Evolutionary conservation across 2,888 invertebrate genomes (phyloP).

Genomic region (Hydriomena furcata): DNA sequence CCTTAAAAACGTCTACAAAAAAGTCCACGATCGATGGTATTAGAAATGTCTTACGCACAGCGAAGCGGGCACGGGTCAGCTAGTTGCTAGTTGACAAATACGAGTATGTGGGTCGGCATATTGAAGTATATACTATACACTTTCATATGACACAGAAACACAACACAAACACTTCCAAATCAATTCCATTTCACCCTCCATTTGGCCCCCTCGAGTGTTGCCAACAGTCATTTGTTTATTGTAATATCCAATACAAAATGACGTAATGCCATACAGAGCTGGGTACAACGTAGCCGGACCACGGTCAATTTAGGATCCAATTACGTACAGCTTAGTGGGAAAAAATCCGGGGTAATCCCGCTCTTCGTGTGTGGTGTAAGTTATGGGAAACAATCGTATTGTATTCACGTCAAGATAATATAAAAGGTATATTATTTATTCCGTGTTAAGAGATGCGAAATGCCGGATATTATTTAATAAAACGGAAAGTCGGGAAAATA

Average conservation of each 20-base stretch:
- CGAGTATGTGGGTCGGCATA: neutral
- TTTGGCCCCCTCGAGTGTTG: constrained; percentile 15
- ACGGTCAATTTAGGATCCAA: constrained; percentile 82
- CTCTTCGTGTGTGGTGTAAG: constrained; percentile 49
- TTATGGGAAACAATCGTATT: constrained; percentile 20
- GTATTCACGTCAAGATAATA: neutral
- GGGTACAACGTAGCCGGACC: constrained; percentile 44
- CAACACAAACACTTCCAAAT: constrained; percentile 16
- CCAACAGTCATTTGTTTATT: constrained; percentile 35
- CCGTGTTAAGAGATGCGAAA: too few relatives aligned
- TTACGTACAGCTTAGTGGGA: constrained; percentile 80
- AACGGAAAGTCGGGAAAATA: too few relatives aligned
- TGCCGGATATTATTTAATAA: too few relatives aligned
- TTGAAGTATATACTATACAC: constrained; percentile 2
- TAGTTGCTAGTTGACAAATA: too few relatives aligned
- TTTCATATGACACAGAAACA: constrained; percentile 5
- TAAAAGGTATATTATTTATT: too few relatives aligned
- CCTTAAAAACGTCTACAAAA: too few relatives aligned
- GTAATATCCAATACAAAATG: constrained; percentile 55
- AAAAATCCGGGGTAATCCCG: constrained; percentile 77
- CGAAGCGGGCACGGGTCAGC: too few relatives aligned
- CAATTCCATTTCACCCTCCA: constrained; percentile 18
- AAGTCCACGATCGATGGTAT: too few relatives aligned
- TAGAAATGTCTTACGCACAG: too few relatives aligned
- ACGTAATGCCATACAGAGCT: constrained; percentile 53